These are phyloP conservation scores for Rhombomys opimus DNA, from an alignment of 2,113 vertebrate genomes.

Conservation along the genomic window DNA sequence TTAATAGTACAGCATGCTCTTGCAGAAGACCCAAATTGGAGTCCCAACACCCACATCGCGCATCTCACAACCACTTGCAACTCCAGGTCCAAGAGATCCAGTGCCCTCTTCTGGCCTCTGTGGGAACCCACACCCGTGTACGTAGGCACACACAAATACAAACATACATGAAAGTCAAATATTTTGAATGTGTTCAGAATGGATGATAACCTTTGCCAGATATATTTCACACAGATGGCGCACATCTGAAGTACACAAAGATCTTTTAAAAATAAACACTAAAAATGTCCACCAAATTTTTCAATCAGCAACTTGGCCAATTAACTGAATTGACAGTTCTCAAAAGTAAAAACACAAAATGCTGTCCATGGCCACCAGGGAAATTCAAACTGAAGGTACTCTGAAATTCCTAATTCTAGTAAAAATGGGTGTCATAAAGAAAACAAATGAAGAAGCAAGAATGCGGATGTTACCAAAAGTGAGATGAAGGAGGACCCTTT, in stretches of 20 bases:
- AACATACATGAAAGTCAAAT: neutral
- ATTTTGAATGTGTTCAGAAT: neutral
- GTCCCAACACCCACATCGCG: neutral
- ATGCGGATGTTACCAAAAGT: neutral
- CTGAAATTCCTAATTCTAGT: neutral
- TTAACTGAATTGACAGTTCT: neutral
- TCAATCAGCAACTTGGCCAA: neutral
- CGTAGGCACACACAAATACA: neutral
- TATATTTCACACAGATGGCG: neutral
- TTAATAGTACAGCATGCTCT: neutral
- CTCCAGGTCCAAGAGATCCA: neutral
- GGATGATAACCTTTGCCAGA: neutral
- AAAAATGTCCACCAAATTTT: neutral
- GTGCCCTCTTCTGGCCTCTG: neutral
- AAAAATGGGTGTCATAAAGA: neutral
- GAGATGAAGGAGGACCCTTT: neutral
- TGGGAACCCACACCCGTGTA: neutral
- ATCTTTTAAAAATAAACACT: neutral
- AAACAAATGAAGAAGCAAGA: neutral
- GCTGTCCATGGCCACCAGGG: neutral
- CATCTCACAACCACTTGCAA: neutral
- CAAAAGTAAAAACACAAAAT: neutral
- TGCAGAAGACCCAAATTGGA: neutral
- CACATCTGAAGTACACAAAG: neutral
- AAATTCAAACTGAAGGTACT: neutral